A percentile compares a stretch with the other conserved stretches of the same genome.
Conservation (phyloP, 1,140 invertebrate genomes). For the Ips nitidus region DNA sequence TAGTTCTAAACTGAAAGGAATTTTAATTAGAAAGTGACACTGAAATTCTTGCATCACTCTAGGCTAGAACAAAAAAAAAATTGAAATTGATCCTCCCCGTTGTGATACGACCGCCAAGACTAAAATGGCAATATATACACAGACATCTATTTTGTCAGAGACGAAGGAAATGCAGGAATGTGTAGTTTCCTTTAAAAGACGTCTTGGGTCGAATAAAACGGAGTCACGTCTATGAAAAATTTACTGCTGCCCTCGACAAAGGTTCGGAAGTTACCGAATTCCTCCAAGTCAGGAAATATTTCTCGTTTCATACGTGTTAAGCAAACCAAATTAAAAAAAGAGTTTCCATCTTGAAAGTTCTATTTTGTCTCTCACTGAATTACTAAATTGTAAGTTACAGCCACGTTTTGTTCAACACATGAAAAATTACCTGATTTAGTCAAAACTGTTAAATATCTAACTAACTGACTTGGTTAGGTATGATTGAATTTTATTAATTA, state of each 20-base stretch:
- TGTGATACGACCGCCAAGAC: not conserved
- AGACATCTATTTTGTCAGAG: slow-evolving; percentile 5
- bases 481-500: not conserved
- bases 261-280: slow-evolving; percentile 6
- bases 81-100: not conserved
- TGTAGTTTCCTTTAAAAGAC: slow-evolving; percentile 14
- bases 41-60: too few species aligned
- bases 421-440: too few species aligned
- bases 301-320: slow-evolving; percentile 19
- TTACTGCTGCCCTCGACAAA: slow-evolving; percentile 22
- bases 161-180: slow-evolving; percentile 6
- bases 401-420: not conserved
- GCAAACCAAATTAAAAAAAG: slow-evolving; percentile 16
- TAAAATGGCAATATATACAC: not conserved
- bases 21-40: too few species aligned
- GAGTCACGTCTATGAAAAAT: slow-evolving; percentile 37
- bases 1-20: too few species aligned
- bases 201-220: slow-evolving; percentile 25
- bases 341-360: too few species aligned
- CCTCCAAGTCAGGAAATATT: slow-evolving; percentile 10
- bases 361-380: slow-evolving; percentile 13
- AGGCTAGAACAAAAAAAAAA: too few species aligned
- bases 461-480: too few species aligned
- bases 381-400: not conserved
- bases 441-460: too few species aligned